phyloP scores from a whole-genome alignment of 1,140 invertebrate genomes.

The Cyphomyrmex costatus region DNA sequence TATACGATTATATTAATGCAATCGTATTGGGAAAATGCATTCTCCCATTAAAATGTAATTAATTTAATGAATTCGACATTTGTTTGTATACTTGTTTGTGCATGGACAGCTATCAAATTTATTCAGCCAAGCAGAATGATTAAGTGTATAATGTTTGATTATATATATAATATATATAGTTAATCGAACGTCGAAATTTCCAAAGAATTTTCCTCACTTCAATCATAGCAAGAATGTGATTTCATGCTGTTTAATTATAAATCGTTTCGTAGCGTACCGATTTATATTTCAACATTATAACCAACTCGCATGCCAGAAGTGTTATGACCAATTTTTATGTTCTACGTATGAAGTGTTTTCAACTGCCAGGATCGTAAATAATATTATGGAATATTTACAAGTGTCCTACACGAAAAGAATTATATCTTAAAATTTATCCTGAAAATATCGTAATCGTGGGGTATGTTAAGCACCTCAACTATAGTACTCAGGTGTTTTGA shows the following conservation, averaged over 20 bases:
- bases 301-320: neutral
- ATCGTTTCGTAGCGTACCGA: neutral
- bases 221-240: neutral
- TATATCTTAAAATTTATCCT: too few species aligned
- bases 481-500: too few species aligned
- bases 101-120: neutral
- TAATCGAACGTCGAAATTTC: neutral
- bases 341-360: slow-evolving; percentile 35
- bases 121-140: slow-evolving; percentile 1
- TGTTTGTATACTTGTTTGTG: slow-evolving; percentile 22
- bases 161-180: neutral
- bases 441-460: too few species aligned
- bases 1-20: slow-evolving; percentile 8
- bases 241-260: slow-evolving; percentile 45
- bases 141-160: slow-evolving; percentile 1
- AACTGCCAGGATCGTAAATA: slow-evolving; percentile 36
- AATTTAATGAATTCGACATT: slow-evolving; percentile 20
- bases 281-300: slow-evolving; percentile 33
- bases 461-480: too few species aligned
- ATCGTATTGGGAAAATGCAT: slow-evolving; percentile 20
- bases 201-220: neutral
- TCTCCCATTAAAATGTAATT: neutral
- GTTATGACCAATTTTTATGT: slow-evolving; percentile 20
- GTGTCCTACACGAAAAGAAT: too few species aligned
- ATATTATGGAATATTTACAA: slow-evolving; percentile 53